Base-by-base conservation (phyloP, 2,797 vertebrate genomes). In the Sorex maritimensis region DNA sequence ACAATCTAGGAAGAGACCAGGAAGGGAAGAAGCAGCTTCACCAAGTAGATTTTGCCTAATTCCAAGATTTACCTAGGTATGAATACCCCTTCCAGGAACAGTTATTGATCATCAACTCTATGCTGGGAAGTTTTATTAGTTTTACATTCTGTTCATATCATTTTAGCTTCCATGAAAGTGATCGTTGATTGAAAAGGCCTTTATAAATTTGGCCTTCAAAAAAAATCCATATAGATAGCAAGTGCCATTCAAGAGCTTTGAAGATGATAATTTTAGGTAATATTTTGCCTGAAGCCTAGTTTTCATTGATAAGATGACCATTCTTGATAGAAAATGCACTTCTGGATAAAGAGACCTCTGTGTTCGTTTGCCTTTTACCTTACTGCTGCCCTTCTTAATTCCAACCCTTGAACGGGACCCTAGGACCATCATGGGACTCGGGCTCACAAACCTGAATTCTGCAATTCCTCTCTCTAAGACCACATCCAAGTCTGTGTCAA, bases 141-240 rank as follows among this genome's bases (percentile, higher is more conserved):
- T 82, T 61, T 86, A n/a, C 28, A 83, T 58, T 94, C 79, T 75
- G 44, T 75, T 95, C 67, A 67, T 78, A 78, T 13, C 24, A 61
- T 12, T 41, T 61, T 44, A 41, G 13, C 38, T 82, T 78, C 24
- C 30, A 13, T 72, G 49, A 61, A 75, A 15, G 23, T 24, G 28
- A 80, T 72, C 67, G 17, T 23, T 80, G 81, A 86, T 75, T 55
- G 21, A 44, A 46, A 65, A 65, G 3, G 19, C 9, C 44, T 15
- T 81, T 30, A 30, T 4, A 75, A 46, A 65, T 68, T 94, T 69
- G 88, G 19, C 65, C 72, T 83, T 81, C 52, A 8, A 65, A 65
- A 65, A 73, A 90, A 38, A 28, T 38, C 5, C 24, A 34, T 8
- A n/a, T 58, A 74, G 17, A 41, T 24, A 82, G 34, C 21, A 87